These are phyloP conservation scores for Cyanoliseus patagonus DNA, from an alignment of 2,113 vertebrate species.

Conservation along the genomic window DNA sequence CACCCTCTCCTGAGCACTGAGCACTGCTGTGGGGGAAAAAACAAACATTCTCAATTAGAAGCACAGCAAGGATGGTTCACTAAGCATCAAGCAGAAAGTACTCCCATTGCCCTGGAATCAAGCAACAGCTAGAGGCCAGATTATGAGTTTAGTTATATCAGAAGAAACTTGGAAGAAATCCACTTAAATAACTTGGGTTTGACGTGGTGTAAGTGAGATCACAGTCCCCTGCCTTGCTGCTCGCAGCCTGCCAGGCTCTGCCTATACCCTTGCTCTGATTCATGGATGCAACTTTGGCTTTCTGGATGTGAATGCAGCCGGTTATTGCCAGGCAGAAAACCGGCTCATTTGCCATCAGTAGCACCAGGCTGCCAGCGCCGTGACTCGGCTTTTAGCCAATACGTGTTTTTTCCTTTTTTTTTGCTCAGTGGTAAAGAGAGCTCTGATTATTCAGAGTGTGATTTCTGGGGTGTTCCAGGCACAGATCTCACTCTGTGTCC, in stretches of 20 bases:
- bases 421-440: background rate
- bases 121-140: background rate
- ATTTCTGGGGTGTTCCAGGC: background rate
- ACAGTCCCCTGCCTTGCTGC: background rate
- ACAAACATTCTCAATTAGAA: background rate
- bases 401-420: background rate
- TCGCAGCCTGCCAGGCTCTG: background rate
- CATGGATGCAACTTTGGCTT: background rate
- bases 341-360: background rate
- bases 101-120: background rate
- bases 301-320: background rate
- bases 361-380: background rate
- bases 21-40: background rate
- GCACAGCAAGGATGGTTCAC: background rate
- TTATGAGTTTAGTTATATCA: background rate
- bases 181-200: background rate
- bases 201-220: background rate
- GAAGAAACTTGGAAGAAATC: slow-evolving; percentile 15
- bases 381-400: background rate
- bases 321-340: background rate
- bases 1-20: background rate
- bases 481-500: background rate
- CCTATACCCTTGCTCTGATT: background rate
- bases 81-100: background rate
- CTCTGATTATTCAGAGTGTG: background rate